Evolutionary conservation across 1,140 invertebrate genomes (phyloP).

Genomic region (Ladona fulva): DNA sequence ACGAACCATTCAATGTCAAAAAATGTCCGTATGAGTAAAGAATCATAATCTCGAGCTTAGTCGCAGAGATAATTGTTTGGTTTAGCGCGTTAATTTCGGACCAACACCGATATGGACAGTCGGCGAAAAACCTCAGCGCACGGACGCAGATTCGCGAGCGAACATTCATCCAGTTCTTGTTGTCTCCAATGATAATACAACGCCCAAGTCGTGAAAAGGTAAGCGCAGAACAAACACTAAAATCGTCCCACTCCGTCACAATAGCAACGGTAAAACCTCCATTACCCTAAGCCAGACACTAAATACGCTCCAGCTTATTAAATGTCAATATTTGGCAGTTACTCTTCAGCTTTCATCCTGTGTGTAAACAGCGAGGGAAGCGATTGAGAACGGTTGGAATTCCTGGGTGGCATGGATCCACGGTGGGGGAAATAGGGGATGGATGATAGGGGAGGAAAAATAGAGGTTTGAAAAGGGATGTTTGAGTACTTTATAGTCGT

Average conservation of each 20-base stretch:
- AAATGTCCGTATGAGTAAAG: no score
- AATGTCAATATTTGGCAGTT: neutral
- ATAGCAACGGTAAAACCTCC: neutral
- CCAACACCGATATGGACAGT: no score
- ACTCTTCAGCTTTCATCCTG: neutral
- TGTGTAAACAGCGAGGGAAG: neutral
- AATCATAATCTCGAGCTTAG: no score
- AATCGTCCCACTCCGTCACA: neutral
- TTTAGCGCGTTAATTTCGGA: no score
- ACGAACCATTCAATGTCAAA: no score
- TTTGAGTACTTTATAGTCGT: no score
- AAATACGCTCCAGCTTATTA: neutral
- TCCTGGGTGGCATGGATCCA: neutral
- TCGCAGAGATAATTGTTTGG: no score
- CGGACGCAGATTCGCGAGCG: no score
- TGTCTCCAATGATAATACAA: no score
- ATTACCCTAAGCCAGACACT: conserved; percentile 4
- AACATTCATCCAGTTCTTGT: no score
- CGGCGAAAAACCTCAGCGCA: no score
- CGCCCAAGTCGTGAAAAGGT: neutral
- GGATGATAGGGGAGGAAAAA: neutral
- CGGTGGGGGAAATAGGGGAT: neutral
- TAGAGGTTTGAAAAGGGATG: no score
- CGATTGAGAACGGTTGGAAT: neutral
- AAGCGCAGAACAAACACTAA: neutral